Evolutionary conservation across 2,888 invertebrate genomes (phyloP).

Genomic region (Himalopsyche kuldschensis): DNA sequence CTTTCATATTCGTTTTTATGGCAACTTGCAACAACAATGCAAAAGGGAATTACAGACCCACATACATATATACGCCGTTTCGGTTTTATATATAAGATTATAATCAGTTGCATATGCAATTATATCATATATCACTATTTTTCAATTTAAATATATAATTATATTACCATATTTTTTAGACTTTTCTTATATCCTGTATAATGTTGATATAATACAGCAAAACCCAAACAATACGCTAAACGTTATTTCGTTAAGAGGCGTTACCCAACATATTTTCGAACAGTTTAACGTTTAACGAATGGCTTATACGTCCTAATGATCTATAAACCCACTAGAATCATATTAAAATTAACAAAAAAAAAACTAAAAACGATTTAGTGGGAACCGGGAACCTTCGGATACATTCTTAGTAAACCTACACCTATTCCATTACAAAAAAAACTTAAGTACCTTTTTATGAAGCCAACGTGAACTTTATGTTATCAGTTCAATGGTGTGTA

Average conservation of each 20-base stretch:
- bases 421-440: not conserved
- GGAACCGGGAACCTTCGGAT: not conserved
- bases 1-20: too few species aligned
- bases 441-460: too few species aligned
- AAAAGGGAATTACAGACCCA: too few species aligned
- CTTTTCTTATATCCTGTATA: slow-evolving; percentile 12
- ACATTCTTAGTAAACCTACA: slow-evolving; percentile 4
- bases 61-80: too few species aligned
- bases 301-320: slow-evolving; percentile 21
- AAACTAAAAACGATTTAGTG: not conserved
- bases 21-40: too few species aligned
- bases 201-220: slow-evolving; percentile 33
- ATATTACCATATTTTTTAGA: not conserved
- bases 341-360: slow-evolving; percentile 21
- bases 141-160: too few species aligned
- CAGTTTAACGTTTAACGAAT: slow-evolving; percentile 23
- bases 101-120: too few species aligned
- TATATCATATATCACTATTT: too few species aligned
- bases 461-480: too few species aligned
- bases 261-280: slow-evolving; percentile 28
- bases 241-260: slow-evolving; percentile 31
- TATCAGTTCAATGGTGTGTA: too few species aligned
- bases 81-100: too few species aligned
- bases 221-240: slow-evolving; percentile 36
- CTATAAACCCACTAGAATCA: slow-evolving; percentile 9